phyloP scores from a whole-genome alignment of 1,140 invertebrate species.

The Eulimnadia texana region DNA sequence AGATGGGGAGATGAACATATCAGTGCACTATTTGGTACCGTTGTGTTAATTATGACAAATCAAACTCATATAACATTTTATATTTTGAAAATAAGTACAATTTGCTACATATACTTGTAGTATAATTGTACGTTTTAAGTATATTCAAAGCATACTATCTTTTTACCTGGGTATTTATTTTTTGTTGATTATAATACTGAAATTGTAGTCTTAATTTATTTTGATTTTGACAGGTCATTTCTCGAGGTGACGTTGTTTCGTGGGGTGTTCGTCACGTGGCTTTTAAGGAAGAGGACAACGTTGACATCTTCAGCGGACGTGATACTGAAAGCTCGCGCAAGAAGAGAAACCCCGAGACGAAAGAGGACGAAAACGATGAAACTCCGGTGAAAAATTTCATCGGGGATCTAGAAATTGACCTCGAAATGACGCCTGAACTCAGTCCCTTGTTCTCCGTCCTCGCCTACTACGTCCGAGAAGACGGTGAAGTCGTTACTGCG shows the following conservation, averaged over 20 bases:
- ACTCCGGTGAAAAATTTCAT: conserved; percentile 17
- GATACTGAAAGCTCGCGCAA: neutral
- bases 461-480: conserved; percentile 56
- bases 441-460: conserved; percentile 33
- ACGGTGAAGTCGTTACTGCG: conserved; percentile 50
- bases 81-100: neutral
- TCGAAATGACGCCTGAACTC: conserved; percentile 21
- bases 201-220: conserved; percentile 25
- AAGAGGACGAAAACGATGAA: neutral
- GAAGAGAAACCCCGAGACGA: neutral
- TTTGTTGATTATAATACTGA: no score
- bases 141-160: no score
- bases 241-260: conserved; percentile 22
- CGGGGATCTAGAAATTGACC: conserved; percentile 22
- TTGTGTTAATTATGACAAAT: neutral
- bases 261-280: conserved; percentile 22
- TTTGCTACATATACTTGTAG: neutral
- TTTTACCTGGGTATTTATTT: no score
- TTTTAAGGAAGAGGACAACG: conserved; percentile 24
- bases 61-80: no score
- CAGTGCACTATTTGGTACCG: conserved; percentile 8
- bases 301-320: conserved; percentile 17
- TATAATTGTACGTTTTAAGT: no score
- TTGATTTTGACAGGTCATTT: conserved; percentile 14
- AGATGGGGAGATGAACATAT: conserved; percentile 5